Base-by-base conservation (phyloP, 35 echinoderm and acorn worm genomes). In the Amphiura filiformis region DNA sequence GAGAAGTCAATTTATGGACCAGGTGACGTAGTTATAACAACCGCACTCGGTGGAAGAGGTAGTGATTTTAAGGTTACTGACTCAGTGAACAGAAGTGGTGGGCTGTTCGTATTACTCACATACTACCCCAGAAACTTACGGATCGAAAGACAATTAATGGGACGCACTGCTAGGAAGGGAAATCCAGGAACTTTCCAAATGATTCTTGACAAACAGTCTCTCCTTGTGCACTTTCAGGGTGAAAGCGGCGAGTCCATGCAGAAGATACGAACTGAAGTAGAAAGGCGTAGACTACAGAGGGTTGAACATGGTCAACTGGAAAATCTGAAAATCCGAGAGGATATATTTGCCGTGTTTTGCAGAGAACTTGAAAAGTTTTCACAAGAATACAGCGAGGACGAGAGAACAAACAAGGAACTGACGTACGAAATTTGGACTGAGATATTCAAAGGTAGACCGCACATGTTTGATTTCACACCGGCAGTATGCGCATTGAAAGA, bases 131-230 rank as follows among this genome's bases (percentile, higher is more conserved):
- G 61, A n/a, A 52, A 70, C 61, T 23, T 70, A 70, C 61, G 44
- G 44, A 70, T 70, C 61, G 61, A 70, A 70, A 70, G 61, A 70
- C 61, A 70, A 1, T 70, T 15, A 70, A 70, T 70, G 61, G 61
- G 61, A 70, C 61, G 61, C 7, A 70, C 61, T 15, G 61, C 61
- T 13, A 70, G 61, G 28, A 70, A 70, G 26, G 61, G 61, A n/a
- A 70, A 70, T 23, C 61, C 61, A 23, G 61, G 61, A 30, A 70
- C 61, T n/a, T 70, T 70, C 61, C 61, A 70, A 30, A 15, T 70
- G 61, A 70, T 70, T 70, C 61, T 70, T 11, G 26, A 70, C 26
- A 70, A 70, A 70, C 61, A 70, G 26, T 70, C 61, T 70, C 61
- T 70, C 9, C 61, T 70, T 30, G 61, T 70, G 61, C 61, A 70